phyloP scores from a whole-genome alignment of 2,113 vertebrate genomes.

The Hippocampus mohnikei region DNA sequence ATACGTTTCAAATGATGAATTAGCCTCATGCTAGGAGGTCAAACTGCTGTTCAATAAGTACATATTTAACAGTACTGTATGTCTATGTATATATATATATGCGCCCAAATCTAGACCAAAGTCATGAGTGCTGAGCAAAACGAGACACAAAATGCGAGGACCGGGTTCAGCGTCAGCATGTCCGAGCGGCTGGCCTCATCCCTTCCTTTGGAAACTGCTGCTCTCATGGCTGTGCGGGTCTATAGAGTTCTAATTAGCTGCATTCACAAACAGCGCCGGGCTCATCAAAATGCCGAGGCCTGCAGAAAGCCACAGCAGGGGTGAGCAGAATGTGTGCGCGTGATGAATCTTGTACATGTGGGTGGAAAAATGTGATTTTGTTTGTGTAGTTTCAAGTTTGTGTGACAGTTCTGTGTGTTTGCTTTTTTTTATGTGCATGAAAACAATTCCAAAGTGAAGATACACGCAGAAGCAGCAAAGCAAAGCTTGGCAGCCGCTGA shows the following conservation, averaged over 20 bases:
- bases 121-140: background rate
- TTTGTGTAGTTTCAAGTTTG: slow-evolving; percentile 16
- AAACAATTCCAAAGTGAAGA: slow-evolving; percentile 29
- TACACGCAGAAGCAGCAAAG: slow-evolving; percentile 11
- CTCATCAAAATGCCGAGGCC: slow-evolving; percentile 67
- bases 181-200: slow-evolving; percentile 33
- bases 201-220: slow-evolving; percentile 46
- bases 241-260: slow-evolving; percentile 66
- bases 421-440: slow-evolving; percentile 28
- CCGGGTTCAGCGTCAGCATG: slow-evolving; percentile 12
- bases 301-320: slow-evolving; percentile 68
- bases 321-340: slow-evolving; percentile 33
- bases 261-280: slow-evolving; percentile 64
- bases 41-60: background rate
- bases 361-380: slow-evolving; percentile 24
- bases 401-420: slow-evolving; percentile 12
- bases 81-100: background rate
- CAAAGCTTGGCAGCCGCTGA: slow-evolving; percentile 10
- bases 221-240: slow-evolving; percentile 50
- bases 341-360: slow-evolving; percentile 19
- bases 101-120: background rate
- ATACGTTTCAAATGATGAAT: background rate
- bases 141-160: slow-evolving; percentile 3
- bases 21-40: background rate
- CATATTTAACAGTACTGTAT: background rate